These are phyloP conservation scores for Cepaea nemoralis DNA, from an alignment of 1,140 invertebrate genomes.

Conservation along the genomic window DNA sequence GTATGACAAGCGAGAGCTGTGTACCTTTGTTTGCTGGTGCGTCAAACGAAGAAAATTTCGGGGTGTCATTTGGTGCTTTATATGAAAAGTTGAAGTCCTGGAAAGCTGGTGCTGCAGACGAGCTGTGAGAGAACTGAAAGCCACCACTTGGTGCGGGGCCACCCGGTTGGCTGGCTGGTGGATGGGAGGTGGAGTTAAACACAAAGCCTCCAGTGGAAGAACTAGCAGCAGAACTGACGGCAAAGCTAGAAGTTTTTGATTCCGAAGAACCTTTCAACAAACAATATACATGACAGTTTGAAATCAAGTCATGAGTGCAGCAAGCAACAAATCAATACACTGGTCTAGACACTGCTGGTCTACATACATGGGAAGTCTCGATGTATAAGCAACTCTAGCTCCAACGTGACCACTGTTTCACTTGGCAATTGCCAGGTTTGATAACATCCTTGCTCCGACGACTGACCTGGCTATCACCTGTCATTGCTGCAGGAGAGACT, in stretches of 20 bases:
- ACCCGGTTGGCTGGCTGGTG: neutral
- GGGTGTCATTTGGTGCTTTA: neutral
- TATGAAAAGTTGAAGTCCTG: neutral
- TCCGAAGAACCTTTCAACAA: neutral
- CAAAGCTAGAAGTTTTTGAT: neutral
- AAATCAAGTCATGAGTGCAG: too few species aligned
- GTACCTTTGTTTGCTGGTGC: neutral
- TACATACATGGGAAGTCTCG: too few species aligned
- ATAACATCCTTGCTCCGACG: too few species aligned
- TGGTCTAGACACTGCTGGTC: too few species aligned
- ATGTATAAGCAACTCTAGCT: too few species aligned
- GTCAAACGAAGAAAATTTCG: neutral
- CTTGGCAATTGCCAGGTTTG: too few species aligned
- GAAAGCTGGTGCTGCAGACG: neutral
- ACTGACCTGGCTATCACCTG: too few species aligned
- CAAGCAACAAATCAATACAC: too few species aligned
- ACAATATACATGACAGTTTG: neutral
- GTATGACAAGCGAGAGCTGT: too few species aligned
- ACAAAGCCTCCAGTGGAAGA: conserved; percentile 11
- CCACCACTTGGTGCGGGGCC: neutral
- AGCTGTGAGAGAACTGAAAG: neutral
- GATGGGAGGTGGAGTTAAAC: neutral
- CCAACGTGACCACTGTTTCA: too few species aligned
- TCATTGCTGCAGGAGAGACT: too few species aligned
- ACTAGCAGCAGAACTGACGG: neutral